Percentiles rank a stretch among this genome's conserved stretches.
Evolutionary conservation across 2,797 vertebrate species (phyloP).

Genomic region (Clarias platycephalus): DNA sequence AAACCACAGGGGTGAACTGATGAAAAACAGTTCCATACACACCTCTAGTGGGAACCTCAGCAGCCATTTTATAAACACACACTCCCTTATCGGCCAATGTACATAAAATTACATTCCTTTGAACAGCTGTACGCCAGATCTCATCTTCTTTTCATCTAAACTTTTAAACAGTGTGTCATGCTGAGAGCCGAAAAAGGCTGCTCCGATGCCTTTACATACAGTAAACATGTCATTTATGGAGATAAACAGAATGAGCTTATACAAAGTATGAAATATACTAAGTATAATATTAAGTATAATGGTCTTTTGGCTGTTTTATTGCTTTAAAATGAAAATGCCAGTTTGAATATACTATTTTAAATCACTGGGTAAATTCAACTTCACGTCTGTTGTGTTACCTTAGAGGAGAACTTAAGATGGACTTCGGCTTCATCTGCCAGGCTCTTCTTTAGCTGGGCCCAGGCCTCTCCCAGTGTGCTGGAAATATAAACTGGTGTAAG

Average conservation of each 20-base stretch:
- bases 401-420: slow-evolving; percentile 97
- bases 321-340: not conserved
- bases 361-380: not conserved
- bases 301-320: too few species aligned
- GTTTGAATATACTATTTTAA: not conserved
- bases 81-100: not conserved
- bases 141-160: not conserved
- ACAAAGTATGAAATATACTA: not conserved
- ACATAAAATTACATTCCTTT: not conserved
- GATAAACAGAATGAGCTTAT: not conserved
- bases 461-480: slow-evolving; percentile 92
- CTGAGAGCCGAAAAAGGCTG: not conserved
- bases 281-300: not conserved
- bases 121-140: not conserved
- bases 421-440: slow-evolving; percentile 94
- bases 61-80: not conserved
- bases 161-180: not conserved
- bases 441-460: slow-evolving; percentile 96
- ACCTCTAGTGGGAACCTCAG: not conserved
- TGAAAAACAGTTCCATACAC: not conserved
- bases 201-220: not conserved
- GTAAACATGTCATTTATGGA: not conserved
- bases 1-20: not conserved
- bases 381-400: slow-evolving; percentile 74
- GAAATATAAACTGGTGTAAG: slow-evolving; percentile 32